Conservation (phyloP, 1,140 invertebrate species). For the Archivesica marissinica region DNA sequence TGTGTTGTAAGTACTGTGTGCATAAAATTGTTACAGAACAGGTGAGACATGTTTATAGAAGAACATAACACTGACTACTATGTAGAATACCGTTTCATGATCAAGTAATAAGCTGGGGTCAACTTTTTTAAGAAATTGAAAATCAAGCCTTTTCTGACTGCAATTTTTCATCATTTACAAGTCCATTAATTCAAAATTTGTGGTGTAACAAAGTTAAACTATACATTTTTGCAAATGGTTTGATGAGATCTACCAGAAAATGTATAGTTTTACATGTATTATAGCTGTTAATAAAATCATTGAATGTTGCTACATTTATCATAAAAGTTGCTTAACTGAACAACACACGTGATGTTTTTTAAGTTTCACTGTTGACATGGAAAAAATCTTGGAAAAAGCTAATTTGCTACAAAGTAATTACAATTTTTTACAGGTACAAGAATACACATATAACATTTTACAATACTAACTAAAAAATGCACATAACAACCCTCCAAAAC, state of each 20-base stretch:
- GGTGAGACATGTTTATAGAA: no score
- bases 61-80: no score
- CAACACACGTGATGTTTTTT: not conserved
- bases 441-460: not conserved
- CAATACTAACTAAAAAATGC: not conserved
- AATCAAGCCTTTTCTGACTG: no score
- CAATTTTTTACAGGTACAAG: not conserved
- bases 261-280: not conserved
- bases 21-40: no score
- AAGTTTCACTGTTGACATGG: not conserved
- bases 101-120: no score
- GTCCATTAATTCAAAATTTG: no score
- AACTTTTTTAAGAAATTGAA: no score
- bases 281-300: not conserved
- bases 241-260: not conserved
- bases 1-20: no score
- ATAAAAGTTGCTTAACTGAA: not conserved
- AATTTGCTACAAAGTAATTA: not conserved
- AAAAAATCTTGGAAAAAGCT: conserved; percentile 17
- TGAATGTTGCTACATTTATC: not conserved
- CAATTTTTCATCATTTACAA: no score
- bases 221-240: no score
- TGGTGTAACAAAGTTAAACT: no score
- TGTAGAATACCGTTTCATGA: no score
- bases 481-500: not conserved